Evolutionary conservation across 2,888 invertebrate species (phyloP), one percentile per base, ranked within the genome.

Genomic region (Tridacna crocea): DNA sequence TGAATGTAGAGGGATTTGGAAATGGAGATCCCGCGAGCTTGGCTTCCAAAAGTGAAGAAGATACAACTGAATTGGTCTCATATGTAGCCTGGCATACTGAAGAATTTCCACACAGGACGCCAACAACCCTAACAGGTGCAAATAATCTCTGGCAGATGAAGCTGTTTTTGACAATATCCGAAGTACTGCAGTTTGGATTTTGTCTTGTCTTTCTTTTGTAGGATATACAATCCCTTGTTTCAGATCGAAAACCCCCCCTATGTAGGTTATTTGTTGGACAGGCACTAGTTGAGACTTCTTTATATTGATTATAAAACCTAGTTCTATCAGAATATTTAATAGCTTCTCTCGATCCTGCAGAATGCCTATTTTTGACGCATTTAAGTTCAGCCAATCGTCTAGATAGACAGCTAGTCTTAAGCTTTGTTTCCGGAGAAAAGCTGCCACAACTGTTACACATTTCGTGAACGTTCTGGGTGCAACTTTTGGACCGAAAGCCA

Each of bases 401-500:
- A 82, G 46, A 72, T 78, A 82, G 17, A 51, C 51, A 46, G 72
- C 75, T 48, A 82, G 61, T n/a, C 77, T 58, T 12, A 83, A 22
- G 63, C 63, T 63, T 74, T 83, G 80, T 22, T 47, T 61, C 27
- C 77, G 61, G 0, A 75, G 13, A 51, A 51, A 17, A 51, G n/a
- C n/a, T n/a, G n/a, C n/a, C n/a, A n/a, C n/a, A n/a, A n/a, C n/a
- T n/a, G n/a, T n/a, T n/a, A n/a, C n/a, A n/a, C n/a, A n/a, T n/a
- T n/a, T n/a, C n/a, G n/a, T n/a, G n/a, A n/a, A n/a, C n/a, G n/a
- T n/a, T n/a, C n/a, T n/a, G n/a, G n/a, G n/a, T n/a, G n/a, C n/a
- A n/a, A n/a, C n/a, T n/a, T n/a, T n/a, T n/a, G n/a, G n/a, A n/a
- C n/a, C n/a, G n/a, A n/a, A n/a, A n/a, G n/a, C n/a, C n/a, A n/a